These are phyloP conservation scores for Siniperca undulata DNA, from an alignment of 2,797 vertebrate species.

Conservation along the genomic window DNA sequence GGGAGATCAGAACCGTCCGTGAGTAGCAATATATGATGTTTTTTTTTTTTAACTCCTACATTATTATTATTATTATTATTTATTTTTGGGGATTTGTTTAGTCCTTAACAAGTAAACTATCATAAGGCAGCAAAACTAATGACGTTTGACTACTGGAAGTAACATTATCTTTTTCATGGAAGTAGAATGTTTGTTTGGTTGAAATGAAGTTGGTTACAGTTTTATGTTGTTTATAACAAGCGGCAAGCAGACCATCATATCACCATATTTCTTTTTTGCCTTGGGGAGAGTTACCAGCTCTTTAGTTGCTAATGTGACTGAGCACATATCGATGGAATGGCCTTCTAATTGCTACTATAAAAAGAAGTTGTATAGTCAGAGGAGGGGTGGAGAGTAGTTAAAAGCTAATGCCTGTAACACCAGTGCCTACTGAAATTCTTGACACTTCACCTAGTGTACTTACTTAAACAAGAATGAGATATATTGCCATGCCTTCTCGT, in stretches of 20 bases:
- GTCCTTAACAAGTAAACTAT: slow-evolving; percentile 74
- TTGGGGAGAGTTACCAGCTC: slow-evolving; percentile 41
- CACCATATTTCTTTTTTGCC: slow-evolving; percentile 35
- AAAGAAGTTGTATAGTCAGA: slow-evolving; percentile 53
- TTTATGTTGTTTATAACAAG: slow-evolving; percentile 57
- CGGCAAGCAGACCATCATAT: slow-evolving; percentile 56
- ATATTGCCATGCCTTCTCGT: slow-evolving; percentile 43
- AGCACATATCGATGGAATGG: slow-evolving; percentile 52
- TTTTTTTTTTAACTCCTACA: slow-evolving; percentile 66
- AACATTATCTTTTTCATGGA: slow-evolving; percentile 48
- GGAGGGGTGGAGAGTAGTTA: slow-evolving; percentile 37
- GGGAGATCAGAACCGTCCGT: slow-evolving; percentile 80
- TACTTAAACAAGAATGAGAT: slow-evolving; percentile 55
- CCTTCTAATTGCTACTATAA: slow-evolving; percentile 51
- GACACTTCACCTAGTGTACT: slow-evolving; percentile 68
- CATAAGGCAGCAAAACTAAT: slow-evolving; percentile 78
- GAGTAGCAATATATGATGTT: slow-evolving; percentile 77
- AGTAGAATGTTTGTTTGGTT: slow-evolving; percentile 57
- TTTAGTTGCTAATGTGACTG: slow-evolving; percentile 38
- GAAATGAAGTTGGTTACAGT: slow-evolving; percentile 59
- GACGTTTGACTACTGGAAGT: slow-evolving; percentile 80
- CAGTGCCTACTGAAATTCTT: slow-evolving; percentile 75
- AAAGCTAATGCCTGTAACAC: slow-evolving; percentile 72
- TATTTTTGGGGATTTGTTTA: slow-evolving; percentile 71
- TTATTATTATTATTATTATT: slow-evolving; percentile 73